These are phyloP conservation scores for Hemaris fuciformis DNA, from an alignment of 2,888 invertebrate species.

Conservation along the genomic window DNA sequence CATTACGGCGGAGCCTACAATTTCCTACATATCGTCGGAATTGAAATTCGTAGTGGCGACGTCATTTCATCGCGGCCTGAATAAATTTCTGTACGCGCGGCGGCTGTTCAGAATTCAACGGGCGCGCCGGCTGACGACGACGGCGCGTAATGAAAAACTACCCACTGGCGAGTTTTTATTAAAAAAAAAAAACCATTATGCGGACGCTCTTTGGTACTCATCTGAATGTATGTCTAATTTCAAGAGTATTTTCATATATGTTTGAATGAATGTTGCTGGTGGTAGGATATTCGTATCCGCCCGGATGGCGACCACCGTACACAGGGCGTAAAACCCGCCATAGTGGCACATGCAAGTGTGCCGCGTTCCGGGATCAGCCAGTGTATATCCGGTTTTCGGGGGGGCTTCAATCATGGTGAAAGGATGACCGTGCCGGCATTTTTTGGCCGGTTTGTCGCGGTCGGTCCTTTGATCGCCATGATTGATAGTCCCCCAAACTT, in stretches of 20 bases:
- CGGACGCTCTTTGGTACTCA: not conserved
- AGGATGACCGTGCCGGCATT: too few relatives aligned
- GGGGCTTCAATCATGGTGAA: too few relatives aligned
- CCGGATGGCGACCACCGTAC: too few relatives aligned
- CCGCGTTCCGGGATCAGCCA: too few relatives aligned
- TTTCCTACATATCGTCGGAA: not conserved
- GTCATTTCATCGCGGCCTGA: not conserved
- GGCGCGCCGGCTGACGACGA: not conserved
- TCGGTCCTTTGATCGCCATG: too few relatives aligned
- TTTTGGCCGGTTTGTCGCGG: too few relatives aligned
- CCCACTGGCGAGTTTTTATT: not conserved
- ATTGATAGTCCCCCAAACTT: too few relatives aligned
- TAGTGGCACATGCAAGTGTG: too few relatives aligned
- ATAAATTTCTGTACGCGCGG: not conserved
- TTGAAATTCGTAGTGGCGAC: not conserved
- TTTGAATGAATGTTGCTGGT: too few relatives aligned
- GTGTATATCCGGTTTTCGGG: too few relatives aligned
- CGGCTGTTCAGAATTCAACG: conserved; percentile 10
- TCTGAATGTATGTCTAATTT: not conserved
- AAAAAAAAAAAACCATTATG: not conserved
- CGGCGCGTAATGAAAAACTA: conserved; percentile 10
- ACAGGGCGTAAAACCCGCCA: too few relatives aligned
- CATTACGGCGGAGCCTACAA: not conserved
- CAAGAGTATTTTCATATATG: not conserved
- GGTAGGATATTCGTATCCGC: too few relatives aligned